phyloP scores from a whole-genome alignment of 2,888 invertebrate species.

The Platycnemis pennipes region DNA sequence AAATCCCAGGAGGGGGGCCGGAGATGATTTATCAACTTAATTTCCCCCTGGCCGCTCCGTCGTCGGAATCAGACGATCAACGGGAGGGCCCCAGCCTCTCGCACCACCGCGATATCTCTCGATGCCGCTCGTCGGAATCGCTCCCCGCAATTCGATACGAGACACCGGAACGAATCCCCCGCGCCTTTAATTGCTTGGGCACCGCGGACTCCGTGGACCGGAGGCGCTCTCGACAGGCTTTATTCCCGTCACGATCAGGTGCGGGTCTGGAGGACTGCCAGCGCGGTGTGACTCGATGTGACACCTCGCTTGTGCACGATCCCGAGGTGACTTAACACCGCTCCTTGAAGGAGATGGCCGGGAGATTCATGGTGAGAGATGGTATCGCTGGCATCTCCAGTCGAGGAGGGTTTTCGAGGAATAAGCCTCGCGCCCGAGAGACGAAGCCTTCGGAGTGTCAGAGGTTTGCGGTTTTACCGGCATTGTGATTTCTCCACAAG shows the following conservation, averaged over 20 bases:
- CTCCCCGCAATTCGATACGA: conserved; percentile 44
- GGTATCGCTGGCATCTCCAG: not conserved
- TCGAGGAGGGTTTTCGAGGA: not conserved
- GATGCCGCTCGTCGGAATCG: conserved; percentile 5
- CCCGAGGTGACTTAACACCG: not conserved
- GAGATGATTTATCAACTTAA: not conserved
- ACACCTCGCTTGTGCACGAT: conserved; percentile 23
- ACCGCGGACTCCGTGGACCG: conserved; percentile 5
- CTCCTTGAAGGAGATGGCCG: not conserved
- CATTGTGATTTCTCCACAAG: no score
- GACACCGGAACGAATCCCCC: not conserved
- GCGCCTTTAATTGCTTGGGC: conserved; percentile 31
- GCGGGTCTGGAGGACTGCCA: conserved; percentile 39
- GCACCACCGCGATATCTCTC: not conserved
- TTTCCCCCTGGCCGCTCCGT: no score
- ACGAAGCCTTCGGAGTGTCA: not conserved
- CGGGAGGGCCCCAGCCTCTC: no score
- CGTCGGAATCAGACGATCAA: no score
- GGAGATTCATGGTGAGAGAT: not conserved
- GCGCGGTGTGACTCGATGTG: not conserved
- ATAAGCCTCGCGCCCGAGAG: not conserved
- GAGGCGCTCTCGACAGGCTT: not conserved
- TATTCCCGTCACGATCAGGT: conserved; percentile 50
- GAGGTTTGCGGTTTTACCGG: not conserved
- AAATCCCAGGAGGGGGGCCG: not conserved